Base-by-base conservation (phyloP, 2,113 vertebrate species). In the Gavialis gangeticus region DNA sequence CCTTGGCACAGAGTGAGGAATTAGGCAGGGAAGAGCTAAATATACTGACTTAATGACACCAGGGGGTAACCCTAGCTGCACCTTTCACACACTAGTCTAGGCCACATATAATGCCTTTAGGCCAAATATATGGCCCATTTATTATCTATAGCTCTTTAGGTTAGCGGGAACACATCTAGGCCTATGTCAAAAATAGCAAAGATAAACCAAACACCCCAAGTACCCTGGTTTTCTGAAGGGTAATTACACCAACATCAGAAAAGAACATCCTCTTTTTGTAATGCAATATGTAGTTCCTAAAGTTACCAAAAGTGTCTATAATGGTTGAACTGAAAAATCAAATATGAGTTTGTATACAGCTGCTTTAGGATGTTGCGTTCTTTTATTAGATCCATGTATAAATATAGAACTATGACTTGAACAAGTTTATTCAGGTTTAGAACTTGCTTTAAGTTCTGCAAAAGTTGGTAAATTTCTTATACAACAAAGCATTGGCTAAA, bases 401-500 rank as follows among this genome's bases (percentile, higher is more conserved):
- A 92, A 67, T n/a, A 16, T 0, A 69, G 8, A 2, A 28, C 12
- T 25, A 57, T 6, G 85, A 85, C n/a, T 71, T 46, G 15, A 63
- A 30, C 1, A 85, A 94, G 91, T 25, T 85, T 4, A n/a, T 91
- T 87, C 67, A 46, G 46, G 46, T 46, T 46, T 46, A 46, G 46
- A 46, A 46, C 46, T 46, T 46, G 46, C 46, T 46, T 46, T 46
- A 88, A 85, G 54, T 37, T 37, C 30, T 24, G 28, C 81, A 93
- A 84, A 91, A 71, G 6, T 24, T 73, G 12, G 21, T 69, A 76
- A 11, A 5, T 66, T 19, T 90, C 76, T 91, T 88, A 73, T 46
- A 59, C 79, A 90, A 92, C 4, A 79, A 79, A 93, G 16, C 15
- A 85, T 73, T 66, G 79, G 84, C 57, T 83, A 76, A 91, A 96